phyloP scores from a whole-genome alignment of 2,888 invertebrate genomes.

The Tetanocera ferruginea region DNA sequence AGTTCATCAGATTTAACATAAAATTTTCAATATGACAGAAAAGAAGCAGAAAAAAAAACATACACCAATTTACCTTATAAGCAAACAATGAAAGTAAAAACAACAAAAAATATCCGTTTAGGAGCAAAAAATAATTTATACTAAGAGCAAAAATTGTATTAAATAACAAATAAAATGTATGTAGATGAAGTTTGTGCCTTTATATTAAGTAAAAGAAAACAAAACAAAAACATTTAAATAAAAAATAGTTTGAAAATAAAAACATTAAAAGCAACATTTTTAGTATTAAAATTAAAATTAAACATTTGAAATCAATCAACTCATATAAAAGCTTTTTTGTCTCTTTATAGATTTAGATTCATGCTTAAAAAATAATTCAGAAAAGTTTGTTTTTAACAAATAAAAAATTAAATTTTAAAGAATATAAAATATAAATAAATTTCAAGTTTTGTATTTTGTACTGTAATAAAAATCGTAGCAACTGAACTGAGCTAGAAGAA shows the following conservation, averaged over 20 bases:
- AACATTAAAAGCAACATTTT: background rate
- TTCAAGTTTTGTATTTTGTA: too few species aligned
- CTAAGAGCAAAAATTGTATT: background rate
- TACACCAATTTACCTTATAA: conserved; percentile 28
- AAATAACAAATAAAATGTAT: conserved; percentile 21
- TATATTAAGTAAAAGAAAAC: conserved; percentile 28
- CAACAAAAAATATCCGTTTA: background rate
- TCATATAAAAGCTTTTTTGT: background rate
- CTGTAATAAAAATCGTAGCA: too few species aligned
- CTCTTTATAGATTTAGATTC: background rate
- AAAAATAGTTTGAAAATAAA: background rate
- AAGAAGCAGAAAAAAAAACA: background rate
- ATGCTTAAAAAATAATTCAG: background rate
- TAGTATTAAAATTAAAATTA: background rate
- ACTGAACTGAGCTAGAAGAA: too few species aligned
- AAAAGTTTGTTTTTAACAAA: too few species aligned
- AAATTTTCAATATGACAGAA: background rate
- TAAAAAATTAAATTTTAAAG: too few species aligned
- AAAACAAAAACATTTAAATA: background rate
- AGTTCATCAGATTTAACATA: conserved; percentile 17
- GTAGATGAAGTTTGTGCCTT: conserved; percentile 41
- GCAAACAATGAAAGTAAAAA: background rate
- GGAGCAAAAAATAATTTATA: background rate
- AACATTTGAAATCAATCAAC: background rate
- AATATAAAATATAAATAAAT: too few species aligned